phyloP scores from a whole-genome alignment of 2,113 vertebrate genomes.

The Bufo bufo region DNA sequence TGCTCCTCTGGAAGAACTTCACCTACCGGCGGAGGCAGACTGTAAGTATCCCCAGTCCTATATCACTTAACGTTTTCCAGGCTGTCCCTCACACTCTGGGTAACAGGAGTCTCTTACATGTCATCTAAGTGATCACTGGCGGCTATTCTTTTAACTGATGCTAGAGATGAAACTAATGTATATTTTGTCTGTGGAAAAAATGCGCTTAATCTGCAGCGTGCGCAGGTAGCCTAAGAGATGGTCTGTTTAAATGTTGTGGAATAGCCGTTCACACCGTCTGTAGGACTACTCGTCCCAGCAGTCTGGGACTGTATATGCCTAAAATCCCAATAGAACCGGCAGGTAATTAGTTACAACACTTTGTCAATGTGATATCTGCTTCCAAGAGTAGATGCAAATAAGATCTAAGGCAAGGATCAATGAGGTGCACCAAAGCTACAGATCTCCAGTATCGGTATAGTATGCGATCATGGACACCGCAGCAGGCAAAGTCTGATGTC shows the following conservation, averaged over 20 bases:
- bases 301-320: neutral
- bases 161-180: too few relatives aligned
- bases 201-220: too few relatives aligned
- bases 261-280: neutral
- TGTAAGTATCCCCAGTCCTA: slow-evolving; percentile 73
- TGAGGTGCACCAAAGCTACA: neutral
- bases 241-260: neutral
- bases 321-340: neutral
- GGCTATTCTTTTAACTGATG: neutral
- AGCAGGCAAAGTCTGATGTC: neutral
- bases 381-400: slow-evolving; percentile 9
- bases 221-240: too few relatives aligned
- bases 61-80: neutral
- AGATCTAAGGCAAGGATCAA: neutral
- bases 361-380: neutral
- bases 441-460: neutral
- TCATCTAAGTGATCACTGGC: too few relatives aligned
- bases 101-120: neutral
- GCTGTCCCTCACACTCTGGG: neutral
- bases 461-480: neutral
- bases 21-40: slow-evolving; percentile 91
- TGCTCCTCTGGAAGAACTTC: slow-evolving; percentile 98
- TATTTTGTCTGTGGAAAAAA: too few relatives aligned
- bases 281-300: neutral
- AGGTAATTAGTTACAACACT: neutral